Conservation (phyloP, 2,797 vertebrate genomes). For the Microcaecilia unicolor region DNA sequence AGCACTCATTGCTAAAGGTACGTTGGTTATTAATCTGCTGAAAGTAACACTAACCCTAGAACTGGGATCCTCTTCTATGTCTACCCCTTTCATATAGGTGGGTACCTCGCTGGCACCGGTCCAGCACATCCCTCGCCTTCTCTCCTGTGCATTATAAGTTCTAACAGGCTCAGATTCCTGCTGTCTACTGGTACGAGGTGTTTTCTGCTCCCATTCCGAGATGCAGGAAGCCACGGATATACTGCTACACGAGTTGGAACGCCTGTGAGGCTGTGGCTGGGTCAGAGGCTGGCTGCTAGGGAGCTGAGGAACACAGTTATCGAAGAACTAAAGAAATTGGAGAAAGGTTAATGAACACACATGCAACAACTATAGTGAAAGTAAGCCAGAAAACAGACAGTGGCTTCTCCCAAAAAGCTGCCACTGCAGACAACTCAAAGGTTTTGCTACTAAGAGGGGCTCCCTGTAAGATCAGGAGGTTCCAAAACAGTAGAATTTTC, state of each 20-base stretch:
- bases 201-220: slow-evolving; percentile 84
- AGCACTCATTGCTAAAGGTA: too few species aligned
- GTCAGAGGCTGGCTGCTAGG: slow-evolving; percentile 38
- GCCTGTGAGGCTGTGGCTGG: slow-evolving; percentile 46
- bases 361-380: too few species aligned
- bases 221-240: slow-evolving; percentile 87
- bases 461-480: too few species aligned
- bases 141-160: slow-evolving; percentile 36
- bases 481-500: too few species aligned
- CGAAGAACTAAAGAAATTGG: slow-evolving; percentile 49
- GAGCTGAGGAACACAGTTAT: slow-evolving; percentile 45
- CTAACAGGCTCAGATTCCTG: slow-evolving; percentile 48
- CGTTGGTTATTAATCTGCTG: slow-evolving; percentile 8
- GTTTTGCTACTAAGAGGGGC: too few species aligned
- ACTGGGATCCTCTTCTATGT: slow-evolving; percentile 65
- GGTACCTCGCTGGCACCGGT: slow-evolving; percentile 51
- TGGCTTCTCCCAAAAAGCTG: too few species aligned
- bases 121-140: slow-evolving; percentile 61
- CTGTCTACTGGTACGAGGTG: slow-evolving; percentile 53
- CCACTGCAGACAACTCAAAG: too few species aligned
- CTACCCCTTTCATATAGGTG: slow-evolving; percentile 49
- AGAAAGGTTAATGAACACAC: slow-evolving; percentile 36
- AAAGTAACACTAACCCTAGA: slow-evolving; percentile 75
- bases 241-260: slow-evolving; percentile 66
- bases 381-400: too few species aligned